A percentile compares a stretch with the other conserved stretches of the same genome.
Conservation (phyloP, 2,888 invertebrate species). For the Drosophila tanythrix region DNA sequence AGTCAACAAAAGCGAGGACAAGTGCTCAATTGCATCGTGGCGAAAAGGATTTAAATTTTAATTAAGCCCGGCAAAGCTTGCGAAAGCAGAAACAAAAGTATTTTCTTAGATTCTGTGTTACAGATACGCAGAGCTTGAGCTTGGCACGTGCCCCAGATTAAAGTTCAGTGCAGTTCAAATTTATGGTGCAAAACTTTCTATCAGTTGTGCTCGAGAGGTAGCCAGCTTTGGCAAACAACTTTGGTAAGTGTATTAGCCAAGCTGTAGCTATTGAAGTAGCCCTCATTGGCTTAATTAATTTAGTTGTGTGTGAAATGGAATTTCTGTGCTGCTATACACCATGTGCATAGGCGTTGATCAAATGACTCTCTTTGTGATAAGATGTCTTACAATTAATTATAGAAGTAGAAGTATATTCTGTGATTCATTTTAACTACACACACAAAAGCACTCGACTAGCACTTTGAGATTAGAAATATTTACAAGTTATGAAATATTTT, state of each 20-base stretch:
- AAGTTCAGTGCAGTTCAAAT: conserved; percentile 24
- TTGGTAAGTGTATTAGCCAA: conserved; percentile 46
- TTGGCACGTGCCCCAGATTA: conserved; percentile 46
- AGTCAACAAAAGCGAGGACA: conserved; percentile 10
- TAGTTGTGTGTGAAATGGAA: conserved; percentile 37
- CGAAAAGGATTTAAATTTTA: conserved; percentile 44
- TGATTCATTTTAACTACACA: not conserved
- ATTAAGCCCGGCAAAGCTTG: conserved; percentile 43
- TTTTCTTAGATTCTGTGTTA: conserved; percentile 6
- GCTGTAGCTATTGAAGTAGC: conserved; percentile 60
- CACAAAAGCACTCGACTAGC: no score
- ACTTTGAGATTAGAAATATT: not conserved
- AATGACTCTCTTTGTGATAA: not conserved
- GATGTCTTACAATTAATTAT: not conserved
- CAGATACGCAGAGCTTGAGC: conserved; percentile 2
- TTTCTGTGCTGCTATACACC: conserved; percentile 13
- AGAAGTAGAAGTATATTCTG: not conserved
- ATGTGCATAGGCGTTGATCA: not conserved
- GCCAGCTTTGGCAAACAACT: conserved; percentile 18
- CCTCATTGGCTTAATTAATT: conserved; percentile 70
- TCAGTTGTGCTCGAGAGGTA: conserved; percentile 15
- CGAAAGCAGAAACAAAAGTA: conserved; percentile 26
- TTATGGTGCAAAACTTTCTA: conserved; percentile 47
- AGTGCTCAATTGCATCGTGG: not conserved
- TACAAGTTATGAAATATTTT: not conserved